These are phyloP conservation scores for Pseudomugil gertrudae DNA, from an alignment of 2,797 vertebrate genomes.

Conservation along the genomic window DNA sequence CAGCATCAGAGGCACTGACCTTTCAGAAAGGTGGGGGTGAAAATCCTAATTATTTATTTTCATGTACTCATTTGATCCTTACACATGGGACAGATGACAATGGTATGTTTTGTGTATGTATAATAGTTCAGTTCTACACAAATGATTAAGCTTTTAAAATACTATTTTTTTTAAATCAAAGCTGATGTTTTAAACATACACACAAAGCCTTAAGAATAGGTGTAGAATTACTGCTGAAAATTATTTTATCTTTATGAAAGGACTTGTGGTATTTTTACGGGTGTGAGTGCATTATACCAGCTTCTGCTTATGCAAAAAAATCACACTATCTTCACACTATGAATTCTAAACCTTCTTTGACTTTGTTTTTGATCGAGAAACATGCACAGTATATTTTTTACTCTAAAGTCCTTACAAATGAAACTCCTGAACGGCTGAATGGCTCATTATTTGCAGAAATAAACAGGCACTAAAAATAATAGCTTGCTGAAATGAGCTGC, in stretches of 20 bases:
- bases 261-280: not conserved
- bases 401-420: not conserved
- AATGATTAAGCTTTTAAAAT: not conserved
- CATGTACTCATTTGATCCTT: not conserved
- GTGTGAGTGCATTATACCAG: not conserved
- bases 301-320: not conserved
- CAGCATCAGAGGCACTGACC: slow-evolving; percentile 1
- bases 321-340: not conserved
- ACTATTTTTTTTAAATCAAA: too few species aligned
- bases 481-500: not conserved
- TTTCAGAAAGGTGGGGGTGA: slow-evolving; percentile 10
- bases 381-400: not conserved
- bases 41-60: slow-evolving; percentile 10
- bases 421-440: slow-evolving; percentile 2
- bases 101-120: not conserved
- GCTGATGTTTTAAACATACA: not conserved
- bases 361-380: not conserved
- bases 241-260: too few species aligned
- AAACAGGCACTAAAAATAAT: not conserved
- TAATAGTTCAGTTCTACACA: not conserved
- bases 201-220: too few species aligned
- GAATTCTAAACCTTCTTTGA: not conserved
- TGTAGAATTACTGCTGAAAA: too few species aligned
- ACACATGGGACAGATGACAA: slow-evolving; percentile 1
- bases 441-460: not conserved